These are phyloP conservation scores for Bambusicola thoracicus DNA, from an alignment of 2,113 vertebrate species.

Conservation along the genomic window DNA sequence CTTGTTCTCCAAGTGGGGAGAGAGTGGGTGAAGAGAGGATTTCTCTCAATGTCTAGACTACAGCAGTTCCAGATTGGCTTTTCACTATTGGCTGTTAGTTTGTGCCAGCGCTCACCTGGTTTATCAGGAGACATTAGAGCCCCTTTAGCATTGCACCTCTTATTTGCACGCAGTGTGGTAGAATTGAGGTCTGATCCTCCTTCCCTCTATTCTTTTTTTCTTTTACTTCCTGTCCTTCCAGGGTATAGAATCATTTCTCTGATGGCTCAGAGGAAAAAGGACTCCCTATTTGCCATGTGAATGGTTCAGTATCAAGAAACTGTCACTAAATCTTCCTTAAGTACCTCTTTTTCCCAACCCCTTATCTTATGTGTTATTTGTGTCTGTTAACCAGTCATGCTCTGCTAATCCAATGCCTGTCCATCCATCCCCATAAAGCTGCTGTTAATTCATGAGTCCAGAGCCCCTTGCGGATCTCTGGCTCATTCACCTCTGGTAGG, in stretches of 20 bases:
- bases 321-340: slow-evolving; percentile 58
- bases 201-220: neutral
- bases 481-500: neutral
- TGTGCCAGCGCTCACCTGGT: slow-evolving; percentile 3
- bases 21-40: slow-evolving; percentile 16
- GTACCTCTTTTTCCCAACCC: slow-evolving; percentile 18
- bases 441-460: slow-evolving; percentile 46
- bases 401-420: slow-evolving; percentile 43
- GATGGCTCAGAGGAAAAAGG: slow-evolving; percentile 7
- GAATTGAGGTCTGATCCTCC: neutral
- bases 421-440: slow-evolving; percentile 57
- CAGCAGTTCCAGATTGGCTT: neutral
- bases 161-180: neutral
- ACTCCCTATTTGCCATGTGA: neutral
- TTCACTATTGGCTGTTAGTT: neutral
- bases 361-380: slow-evolving; percentile 41
- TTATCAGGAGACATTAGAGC: neutral
- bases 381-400: slow-evolving; percentile 44
- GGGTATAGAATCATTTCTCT: neutral
- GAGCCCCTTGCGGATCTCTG: neutral
- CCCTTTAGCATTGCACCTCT: neutral
- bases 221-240: neutral
- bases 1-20: neutral
- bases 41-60: slow-evolving; percentile 51
- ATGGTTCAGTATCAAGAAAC: slow-evolving; percentile 5